These are phyloP conservation scores for Nephrotoma appendiculata DNA, from an alignment of 2,888 invertebrate genomes.

Conservation along the genomic window DNA sequence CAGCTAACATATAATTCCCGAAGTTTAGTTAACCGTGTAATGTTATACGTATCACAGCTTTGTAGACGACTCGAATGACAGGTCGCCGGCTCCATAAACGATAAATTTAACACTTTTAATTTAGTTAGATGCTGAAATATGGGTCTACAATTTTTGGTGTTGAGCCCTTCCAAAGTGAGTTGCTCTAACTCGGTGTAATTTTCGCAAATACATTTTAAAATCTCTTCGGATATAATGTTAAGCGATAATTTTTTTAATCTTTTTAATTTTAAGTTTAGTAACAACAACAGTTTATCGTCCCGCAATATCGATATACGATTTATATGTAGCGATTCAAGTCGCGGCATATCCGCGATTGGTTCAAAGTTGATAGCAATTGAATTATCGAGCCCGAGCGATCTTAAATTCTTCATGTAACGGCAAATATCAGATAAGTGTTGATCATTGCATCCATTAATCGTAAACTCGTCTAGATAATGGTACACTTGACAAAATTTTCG, in stretches of 20 bases:
- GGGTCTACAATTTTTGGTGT: background rate
- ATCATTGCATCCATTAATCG: background rate
- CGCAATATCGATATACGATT: background rate
- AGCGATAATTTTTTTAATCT: background rate
- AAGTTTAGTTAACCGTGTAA: background rate
- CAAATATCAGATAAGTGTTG: background rate
- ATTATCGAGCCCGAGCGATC: background rate
- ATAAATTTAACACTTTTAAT: background rate
- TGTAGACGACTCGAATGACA: background rate
- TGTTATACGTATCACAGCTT: background rate
- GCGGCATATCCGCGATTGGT: background rate
- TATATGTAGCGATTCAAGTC: background rate
- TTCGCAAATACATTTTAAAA: background rate
- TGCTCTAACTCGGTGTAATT: background rate
- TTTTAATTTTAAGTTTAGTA: background rate
- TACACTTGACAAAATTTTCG: background rate
- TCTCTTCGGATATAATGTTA: background rate
- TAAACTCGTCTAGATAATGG: background rate
- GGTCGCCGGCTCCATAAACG: background rate
- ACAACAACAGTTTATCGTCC: background rate
- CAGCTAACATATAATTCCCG: background rate
- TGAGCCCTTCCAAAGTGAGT: background rate
- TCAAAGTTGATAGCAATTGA: background rate
- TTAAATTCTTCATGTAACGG: background rate
- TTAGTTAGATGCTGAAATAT: background rate